A percentile compares a stretch with the other conserved stretches of the same genome.
phyloP scores from a whole-genome alignment of 2,888 invertebrate species.

The Melanargia galathea region DNA sequence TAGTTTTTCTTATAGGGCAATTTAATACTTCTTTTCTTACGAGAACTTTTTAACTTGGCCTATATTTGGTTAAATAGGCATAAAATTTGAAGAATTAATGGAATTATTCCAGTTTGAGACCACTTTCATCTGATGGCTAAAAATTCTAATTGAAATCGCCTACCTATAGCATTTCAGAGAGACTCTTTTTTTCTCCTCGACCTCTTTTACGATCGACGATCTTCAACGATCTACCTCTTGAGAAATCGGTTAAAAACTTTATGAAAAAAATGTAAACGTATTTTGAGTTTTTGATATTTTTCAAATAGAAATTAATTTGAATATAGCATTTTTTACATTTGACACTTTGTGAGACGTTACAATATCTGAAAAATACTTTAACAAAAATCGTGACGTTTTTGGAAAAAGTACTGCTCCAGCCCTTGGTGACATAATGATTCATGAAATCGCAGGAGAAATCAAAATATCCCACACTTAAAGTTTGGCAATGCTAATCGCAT shows the following conservation, averaged over 20 bases:
- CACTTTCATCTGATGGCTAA: not conserved
- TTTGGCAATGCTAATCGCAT: constrained; percentile 1
- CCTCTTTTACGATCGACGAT: too few species aligned
- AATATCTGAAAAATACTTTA: not conserved
- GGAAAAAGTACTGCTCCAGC: not conserved
- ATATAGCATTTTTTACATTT: too few species aligned
- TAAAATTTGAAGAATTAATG: not conserved
- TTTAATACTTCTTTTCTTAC: not conserved
- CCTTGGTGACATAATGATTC: constrained; percentile 11
- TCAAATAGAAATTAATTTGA: too few species aligned
- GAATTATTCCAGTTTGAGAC: not conserved
- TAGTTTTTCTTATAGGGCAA: not conserved
- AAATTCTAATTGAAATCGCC: too few species aligned
- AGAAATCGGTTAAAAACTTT: not conserved
- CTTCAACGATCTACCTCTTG: too few species aligned
- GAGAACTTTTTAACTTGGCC: not conserved
- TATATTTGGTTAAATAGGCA: too few species aligned
- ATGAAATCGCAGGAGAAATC: constrained; percentile 4
- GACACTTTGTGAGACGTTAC: not conserved
- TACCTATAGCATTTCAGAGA: not conserved
- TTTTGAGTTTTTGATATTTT: not conserved
- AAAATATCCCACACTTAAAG: constrained; percentile 16
- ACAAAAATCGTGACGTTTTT: not conserved
- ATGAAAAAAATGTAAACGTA: not conserved
- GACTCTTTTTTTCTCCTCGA: not conserved